phyloP scores from a whole-genome alignment of 1,140 invertebrate genomes.

The Calephelis virginiensis region DNA sequence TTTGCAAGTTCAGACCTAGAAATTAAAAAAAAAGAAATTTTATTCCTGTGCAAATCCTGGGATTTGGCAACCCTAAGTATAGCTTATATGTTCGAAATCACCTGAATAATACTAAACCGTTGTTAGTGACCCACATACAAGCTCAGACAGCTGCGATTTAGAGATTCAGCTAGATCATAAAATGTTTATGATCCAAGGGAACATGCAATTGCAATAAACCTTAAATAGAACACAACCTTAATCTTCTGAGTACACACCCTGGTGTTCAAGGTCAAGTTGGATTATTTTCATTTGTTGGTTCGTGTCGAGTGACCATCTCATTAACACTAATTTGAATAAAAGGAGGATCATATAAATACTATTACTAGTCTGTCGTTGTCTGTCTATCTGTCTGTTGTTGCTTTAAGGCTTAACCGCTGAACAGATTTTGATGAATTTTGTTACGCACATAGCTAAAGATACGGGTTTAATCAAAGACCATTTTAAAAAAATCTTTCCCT shows the following conservation, averaged over 20 bases:
- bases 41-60: background rate
- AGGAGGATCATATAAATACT: background rate
- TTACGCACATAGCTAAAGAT: too few relatives aligned
- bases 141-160: background rate
- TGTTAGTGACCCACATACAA: background rate
- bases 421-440: too few relatives aligned
- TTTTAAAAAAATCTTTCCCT: too few relatives aligned
- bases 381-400: too few relatives aligned
- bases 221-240: constrained; percentile 7
- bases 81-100: background rate
- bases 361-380: too few relatives aligned
- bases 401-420: too few relatives aligned
- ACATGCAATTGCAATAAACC: constrained; percentile 8
- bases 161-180: constrained; percentile 8
- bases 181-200: constrained; percentile 3
- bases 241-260: background rate
- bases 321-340: background rate
- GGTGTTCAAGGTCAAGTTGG: background rate
- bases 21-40: background rate
- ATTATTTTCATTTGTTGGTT: background rate
- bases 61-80: background rate
- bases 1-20: too few relatives aligned
- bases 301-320: background rate
- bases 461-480: too few relatives aligned
- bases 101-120: background rate